Conservation (phyloP, 1,140 invertebrate species). For the Atta colombica region DNA sequence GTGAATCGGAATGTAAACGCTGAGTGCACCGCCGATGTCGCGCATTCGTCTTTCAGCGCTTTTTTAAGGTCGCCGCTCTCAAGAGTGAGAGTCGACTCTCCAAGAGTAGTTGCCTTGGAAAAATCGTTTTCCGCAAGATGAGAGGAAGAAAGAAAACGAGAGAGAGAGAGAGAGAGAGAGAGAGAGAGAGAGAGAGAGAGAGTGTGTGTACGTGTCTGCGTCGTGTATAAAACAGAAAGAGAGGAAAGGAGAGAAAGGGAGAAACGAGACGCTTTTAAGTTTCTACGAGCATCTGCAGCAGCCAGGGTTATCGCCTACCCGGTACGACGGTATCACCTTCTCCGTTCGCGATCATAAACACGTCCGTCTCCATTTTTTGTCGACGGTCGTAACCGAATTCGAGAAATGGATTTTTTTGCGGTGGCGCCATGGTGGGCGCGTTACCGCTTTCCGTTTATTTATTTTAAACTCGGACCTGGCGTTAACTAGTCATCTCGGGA, state of each 20-base stretch:
- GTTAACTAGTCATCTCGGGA: slow-evolving; percentile 4
- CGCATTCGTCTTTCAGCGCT: slow-evolving; percentile 77
- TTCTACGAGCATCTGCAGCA: slow-evolving; percentile 58
- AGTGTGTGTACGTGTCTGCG: background rate
- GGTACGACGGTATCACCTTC: slow-evolving; percentile 30
- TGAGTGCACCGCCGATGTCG: slow-evolving; percentile 77
- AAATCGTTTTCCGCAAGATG: slow-evolving; percentile 52
- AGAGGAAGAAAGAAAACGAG: background rate
- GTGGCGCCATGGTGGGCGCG: slow-evolving; percentile 58
- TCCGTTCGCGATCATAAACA: slow-evolving; percentile 52
- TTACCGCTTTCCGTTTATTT: slow-evolving; percentile 62
- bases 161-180: background rate
- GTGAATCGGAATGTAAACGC: slow-evolving; percentile 66
- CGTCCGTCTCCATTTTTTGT: slow-evolving; percentile 46
- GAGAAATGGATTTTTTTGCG: slow-evolving; percentile 62
- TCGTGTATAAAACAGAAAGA: slow-evolving; percentile 6
- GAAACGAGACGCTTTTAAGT: slow-evolving; percentile 56
- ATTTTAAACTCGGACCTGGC: slow-evolving; percentile 20
- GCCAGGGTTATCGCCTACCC: slow-evolving; percentile 36
- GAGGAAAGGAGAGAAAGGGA: background rate
- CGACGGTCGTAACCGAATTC: slow-evolving; percentile 48
- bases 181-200: background rate
- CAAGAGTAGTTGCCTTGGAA: slow-evolving; percentile 47
- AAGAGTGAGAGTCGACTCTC: slow-evolving; percentile 51
- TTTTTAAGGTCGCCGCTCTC: slow-evolving; percentile 67